Conservation (phyloP, 2,113 vertebrate species). For the Stomatorhinus ivindoensis region DNA sequence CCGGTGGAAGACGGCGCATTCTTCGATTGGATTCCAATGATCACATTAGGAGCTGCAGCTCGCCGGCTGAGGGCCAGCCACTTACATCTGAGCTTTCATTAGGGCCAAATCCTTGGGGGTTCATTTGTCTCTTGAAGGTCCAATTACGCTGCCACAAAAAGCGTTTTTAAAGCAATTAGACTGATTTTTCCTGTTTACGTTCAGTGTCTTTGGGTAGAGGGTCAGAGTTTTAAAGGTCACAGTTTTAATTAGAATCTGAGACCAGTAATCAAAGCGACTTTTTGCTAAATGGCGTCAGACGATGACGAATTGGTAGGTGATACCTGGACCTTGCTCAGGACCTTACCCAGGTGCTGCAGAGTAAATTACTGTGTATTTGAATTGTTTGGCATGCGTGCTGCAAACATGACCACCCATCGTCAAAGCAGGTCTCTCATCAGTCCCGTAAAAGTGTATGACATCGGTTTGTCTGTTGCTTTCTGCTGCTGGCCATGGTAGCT, state of each 20-base stretch:
- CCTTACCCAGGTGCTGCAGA: neutral
- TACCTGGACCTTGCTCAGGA: neutral
- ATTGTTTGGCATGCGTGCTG: neutral
- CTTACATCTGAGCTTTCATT: conserved; percentile 94
- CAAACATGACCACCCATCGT: neutral
- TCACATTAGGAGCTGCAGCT: conserved; percentile 76
- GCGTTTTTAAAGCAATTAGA: conserved; percentile 84
- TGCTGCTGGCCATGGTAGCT: neutral
- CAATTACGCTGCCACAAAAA: conserved; percentile 86
- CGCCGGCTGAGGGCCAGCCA: conserved; percentile 67
- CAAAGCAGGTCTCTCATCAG: neutral
- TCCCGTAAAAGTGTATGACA: neutral
- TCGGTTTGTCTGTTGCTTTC: neutral
- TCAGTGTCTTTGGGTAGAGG: conserved; percentile 80
- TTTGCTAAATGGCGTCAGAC: conserved; percentile 73
- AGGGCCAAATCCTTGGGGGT: conserved; percentile 80
- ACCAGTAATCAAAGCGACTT: conserved; percentile 84
- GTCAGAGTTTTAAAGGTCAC: conserved; percentile 74
- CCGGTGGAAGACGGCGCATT: conserved; percentile 71
- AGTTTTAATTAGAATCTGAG: conserved; percentile 88
- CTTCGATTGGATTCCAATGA: conserved; percentile 87
- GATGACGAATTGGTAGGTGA: conserved; percentile 28
- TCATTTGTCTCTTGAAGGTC: conserved; percentile 86
- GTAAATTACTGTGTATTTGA: neutral
- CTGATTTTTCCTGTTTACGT: conserved; percentile 95